A percentile compares a stretch with the other conserved stretches of the same genome.
phyloP scores from a whole-genome alignment of 1,140 invertebrate genomes.

The Drosophila lini region DNA sequence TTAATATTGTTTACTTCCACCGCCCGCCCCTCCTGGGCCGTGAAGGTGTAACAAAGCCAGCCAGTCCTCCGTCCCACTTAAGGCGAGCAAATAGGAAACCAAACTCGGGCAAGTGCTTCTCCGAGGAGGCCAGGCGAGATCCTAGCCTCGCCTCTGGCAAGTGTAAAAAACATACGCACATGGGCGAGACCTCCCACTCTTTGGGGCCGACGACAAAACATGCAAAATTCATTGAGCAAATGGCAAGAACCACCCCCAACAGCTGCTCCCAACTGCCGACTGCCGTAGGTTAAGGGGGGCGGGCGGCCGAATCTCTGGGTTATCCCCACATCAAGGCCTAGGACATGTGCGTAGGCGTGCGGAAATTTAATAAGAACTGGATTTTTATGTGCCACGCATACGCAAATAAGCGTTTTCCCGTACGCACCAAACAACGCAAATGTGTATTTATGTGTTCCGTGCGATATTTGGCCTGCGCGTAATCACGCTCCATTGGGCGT shows the following conservation, averaged over 20 bases:
- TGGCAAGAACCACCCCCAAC: constrained; percentile 27
- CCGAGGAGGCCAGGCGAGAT: not conserved
- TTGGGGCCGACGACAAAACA: constrained; percentile 36
- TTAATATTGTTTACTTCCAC: constrained; percentile 68
- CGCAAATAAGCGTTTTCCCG: constrained; percentile 59
- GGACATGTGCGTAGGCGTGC: constrained; percentile 73
- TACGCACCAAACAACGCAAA: constrained; percentile 12
- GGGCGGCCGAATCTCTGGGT: not conserved
- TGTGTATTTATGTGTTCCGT: constrained; percentile 24
- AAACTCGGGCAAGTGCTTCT: constrained; percentile 24
- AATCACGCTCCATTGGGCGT: constrained; percentile 59
- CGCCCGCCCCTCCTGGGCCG: constrained; percentile 17
- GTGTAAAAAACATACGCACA: constrained; percentile 30
- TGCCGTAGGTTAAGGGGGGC: not conserved
- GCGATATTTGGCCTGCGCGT: constrained; percentile 20
- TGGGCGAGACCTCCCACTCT: not conserved
- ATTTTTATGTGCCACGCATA: constrained; percentile 77
- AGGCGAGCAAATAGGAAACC: constrained; percentile 36
- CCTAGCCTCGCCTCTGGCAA: constrained; percentile 33
- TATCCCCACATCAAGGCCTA: constrained; percentile 14
- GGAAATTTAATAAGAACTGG: constrained; percentile 82
- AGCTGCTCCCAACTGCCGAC: constrained; percentile 44
- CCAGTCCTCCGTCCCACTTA: not conserved
- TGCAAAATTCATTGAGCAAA: constrained; percentile 74
- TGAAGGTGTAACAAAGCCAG: constrained; percentile 59